These are phyloP conservation scores for Parazoanthus swiftii DNA, from an alignment of 92 coral and sea anemone species.

Conservation along the genomic window DNA sequence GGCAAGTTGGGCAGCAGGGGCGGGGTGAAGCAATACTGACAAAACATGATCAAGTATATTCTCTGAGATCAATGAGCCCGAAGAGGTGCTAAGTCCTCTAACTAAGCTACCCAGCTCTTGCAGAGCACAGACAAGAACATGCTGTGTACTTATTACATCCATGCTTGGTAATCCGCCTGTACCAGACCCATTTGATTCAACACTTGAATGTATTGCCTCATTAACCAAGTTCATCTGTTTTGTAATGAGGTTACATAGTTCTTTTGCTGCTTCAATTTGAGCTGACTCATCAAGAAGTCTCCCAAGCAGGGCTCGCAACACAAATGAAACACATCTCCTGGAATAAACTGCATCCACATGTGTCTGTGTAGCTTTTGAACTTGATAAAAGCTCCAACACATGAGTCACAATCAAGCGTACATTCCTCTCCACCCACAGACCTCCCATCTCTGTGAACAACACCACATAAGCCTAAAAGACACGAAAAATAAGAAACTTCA, in stretches of 20 bases:
- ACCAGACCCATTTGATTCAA: constrained; percentile 54
- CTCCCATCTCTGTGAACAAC: constrained; percentile 95
- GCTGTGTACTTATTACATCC: constrained; percentile 93
- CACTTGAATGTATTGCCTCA: constrained; percentile 64
- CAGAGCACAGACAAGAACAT: constrained; percentile 91
- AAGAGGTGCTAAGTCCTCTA: constrained; percentile 91
- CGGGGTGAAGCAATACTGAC: constrained; percentile 92
- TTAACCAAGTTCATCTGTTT: constrained; percentile 89
- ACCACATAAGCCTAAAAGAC: constrained; percentile 83
- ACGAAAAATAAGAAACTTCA: neutral
- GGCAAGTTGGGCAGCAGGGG: constrained; percentile 95
- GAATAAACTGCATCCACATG: constrained; percentile 99
- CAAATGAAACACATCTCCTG: constrained; percentile 91
- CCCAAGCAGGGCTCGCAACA: constrained; percentile 89
- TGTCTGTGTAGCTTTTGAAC: constrained; percentile 94
- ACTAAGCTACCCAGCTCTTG: constrained; percentile 95
- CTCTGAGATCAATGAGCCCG: constrained; percentile 80
- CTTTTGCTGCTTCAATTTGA: constrained; percentile 95
- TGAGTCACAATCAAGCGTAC: constrained; percentile 81
- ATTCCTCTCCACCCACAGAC: constrained; percentile 92
- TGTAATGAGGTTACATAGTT: constrained; percentile 82
- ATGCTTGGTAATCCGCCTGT: constrained; percentile 67
- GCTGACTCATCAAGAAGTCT: constrained; percentile 92
- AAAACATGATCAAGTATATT: constrained; percentile 82
- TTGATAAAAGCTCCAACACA: constrained; percentile 90